Percentiles rank a stretch among this genome's conserved stretches.
phyloP scores from a whole-genome alignment of 2,113 vertebrate species.

The Tyrannus savana region DNA sequence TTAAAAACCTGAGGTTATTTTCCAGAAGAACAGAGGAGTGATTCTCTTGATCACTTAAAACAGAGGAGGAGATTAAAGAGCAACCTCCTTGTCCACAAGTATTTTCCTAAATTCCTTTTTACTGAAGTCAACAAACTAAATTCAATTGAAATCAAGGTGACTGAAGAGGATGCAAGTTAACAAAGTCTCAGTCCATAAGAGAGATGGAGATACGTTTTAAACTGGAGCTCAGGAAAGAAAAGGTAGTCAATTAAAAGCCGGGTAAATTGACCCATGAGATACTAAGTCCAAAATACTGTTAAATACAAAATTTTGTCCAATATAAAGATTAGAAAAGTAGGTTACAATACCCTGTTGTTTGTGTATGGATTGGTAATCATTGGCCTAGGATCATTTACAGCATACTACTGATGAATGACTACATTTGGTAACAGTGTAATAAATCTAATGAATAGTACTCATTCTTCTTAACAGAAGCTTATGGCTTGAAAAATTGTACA shows the following conservation, averaged over 20 bases:
- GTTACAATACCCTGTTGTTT: not conserved
- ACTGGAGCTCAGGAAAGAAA: not conserved
- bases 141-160: not conserved
- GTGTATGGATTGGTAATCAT: not conserved
- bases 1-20: not conserved
- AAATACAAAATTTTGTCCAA: not conserved
- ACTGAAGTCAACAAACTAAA: not conserved
- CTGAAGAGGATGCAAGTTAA: not conserved
- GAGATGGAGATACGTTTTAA: not conserved
- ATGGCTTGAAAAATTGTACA: not conserved
- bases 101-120: not conserved
- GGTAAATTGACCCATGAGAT: not conserved
- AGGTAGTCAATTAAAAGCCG: not conserved
- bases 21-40: not conserved
- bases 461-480: not conserved
- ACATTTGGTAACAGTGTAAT: not conserved
- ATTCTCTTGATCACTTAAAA: not conserved
- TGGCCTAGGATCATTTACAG: not conserved
- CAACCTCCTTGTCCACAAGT: not conserved
- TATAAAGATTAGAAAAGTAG: not conserved
- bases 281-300: not conserved
- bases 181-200: not conserved
- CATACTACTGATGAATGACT: not conserved
- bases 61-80: not conserved
- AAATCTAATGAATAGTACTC: not conserved